Percentiles rank a stretch among this genome's conserved stretches.
These are phyloP conservation scores for Coregonus suidteri DNA, from an alignment of 2,797 vertebrate genomes.

Conservation along the genomic window DNA sequence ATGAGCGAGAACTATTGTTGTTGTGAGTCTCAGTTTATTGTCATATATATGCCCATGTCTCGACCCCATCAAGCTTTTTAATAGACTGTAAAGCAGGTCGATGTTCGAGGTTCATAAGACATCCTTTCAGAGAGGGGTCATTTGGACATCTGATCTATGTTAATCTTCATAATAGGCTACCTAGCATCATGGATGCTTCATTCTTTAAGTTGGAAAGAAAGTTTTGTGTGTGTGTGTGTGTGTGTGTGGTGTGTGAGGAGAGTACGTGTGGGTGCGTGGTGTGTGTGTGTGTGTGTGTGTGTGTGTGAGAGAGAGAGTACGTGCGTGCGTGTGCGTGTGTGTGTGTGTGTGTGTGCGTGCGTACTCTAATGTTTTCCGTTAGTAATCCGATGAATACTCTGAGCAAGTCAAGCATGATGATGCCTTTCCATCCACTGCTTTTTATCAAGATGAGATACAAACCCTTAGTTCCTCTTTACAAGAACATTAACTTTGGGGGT, in stretches of 20 bases:
- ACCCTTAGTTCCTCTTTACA: slow-evolving; percentile 68
- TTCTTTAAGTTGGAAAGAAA: too few species aligned
- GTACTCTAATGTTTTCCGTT: slow-evolving; percentile 70
- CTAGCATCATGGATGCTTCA: too few species aligned
- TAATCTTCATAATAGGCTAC: too few species aligned
- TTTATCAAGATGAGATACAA: slow-evolving; percentile 60
- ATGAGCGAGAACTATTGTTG: too few species aligned
- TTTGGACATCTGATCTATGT: slow-evolving; percentile 49
- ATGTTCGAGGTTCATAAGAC: slow-evolving; percentile 28
- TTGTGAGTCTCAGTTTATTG: slow-evolving; percentile 17
- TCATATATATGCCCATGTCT: slow-evolving; percentile 2
- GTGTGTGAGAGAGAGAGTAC: background rate
- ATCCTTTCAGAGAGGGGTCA: slow-evolving; percentile 50
- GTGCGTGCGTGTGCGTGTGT: too few species aligned
- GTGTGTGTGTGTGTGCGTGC: background rate
- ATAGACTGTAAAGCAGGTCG: slow-evolving; percentile 39
- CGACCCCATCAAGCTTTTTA: background rate
- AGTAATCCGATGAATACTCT: slow-evolving; percentile 60
- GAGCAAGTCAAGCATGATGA: slow-evolving; percentile 71
- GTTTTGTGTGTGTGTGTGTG: too few species aligned
- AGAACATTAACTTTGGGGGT: slow-evolving; percentile 74
- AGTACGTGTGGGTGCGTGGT: too few species aligned
- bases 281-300: too few species aligned
- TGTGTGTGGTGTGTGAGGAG: too few species aligned
- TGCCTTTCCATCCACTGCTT: slow-evolving; percentile 68